Base-by-base conservation (phyloP, 2,113 vertebrate genomes). In the Cygnus atratus region DNA sequence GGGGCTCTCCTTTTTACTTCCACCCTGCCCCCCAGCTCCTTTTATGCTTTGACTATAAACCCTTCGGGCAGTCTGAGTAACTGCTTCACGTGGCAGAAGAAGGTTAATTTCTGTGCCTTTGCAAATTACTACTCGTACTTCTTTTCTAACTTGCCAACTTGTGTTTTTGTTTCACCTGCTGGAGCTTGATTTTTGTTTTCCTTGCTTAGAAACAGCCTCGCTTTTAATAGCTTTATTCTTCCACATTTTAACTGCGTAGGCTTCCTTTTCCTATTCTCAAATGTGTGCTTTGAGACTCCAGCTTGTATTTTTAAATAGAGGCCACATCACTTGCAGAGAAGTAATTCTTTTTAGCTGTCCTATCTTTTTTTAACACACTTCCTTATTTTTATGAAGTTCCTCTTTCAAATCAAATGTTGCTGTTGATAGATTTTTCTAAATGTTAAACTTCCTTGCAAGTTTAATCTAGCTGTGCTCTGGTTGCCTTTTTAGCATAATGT, bases 341-440 rank as follows among this genome's bases (percentile, higher is more conserved):
- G 20, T 57, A 7, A 25, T 59, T 87, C 19, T 83, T 78, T 83
- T 61, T 39, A 33, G 13, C 57, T 90, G 52, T 29, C 57, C 31
- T 74, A 3, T 76, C 46, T 35, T 84, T 91, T 81, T 77, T 72
- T 82, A 78, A 35, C 43, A 21, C 48, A 39, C 35, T 95, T 91
- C 80, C 91, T 82, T 87, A 48, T 84, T 84, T 94, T 93, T 87
- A 41, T 48, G 18, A 54, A 89, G 66, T 89, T 95, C 61, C 66
- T 82, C 35, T 92, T 95, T 91, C 68, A 77, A 43, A 74, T 77
- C 14, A 86, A 66, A 2, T 9, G 13, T 4, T 3, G 14, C 26
- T 37, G 19, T 20, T 76, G 31, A 10, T 24, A 17, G 35, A n/a
- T 54, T 77, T 39, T 22, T 55, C 31, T 54, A 22, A 48, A 48